Percentiles rank a stretch among this genome's conserved stretches.
Evolutionary conservation across 2,113 vertebrate species (phyloP).

Genomic region (Rutilus rutilus): DNA sequence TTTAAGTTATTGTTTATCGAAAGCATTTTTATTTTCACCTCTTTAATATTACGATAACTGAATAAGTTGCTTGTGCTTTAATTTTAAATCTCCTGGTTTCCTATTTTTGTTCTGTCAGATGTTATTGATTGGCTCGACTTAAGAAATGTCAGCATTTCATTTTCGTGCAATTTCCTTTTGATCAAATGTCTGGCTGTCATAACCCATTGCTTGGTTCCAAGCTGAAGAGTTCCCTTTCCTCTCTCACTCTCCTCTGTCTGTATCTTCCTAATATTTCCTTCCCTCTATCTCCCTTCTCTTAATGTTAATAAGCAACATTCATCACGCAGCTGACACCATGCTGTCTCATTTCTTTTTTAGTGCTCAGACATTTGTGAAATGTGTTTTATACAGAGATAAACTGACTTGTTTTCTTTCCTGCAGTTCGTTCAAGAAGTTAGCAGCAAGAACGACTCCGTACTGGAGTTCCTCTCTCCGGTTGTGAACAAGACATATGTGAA

Average conservation of each 20-base stretch:
- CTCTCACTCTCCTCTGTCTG: not conserved
- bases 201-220: not conserved
- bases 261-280: conserved; percentile 1
- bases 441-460: conserved; percentile 75
- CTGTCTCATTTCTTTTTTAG: not conserved
- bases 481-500: conserved; percentile 75
- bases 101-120: conserved; percentile 9
- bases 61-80: not conserved
- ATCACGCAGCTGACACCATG: conserved; percentile 8
- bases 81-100: not conserved
- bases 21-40: not conserved
- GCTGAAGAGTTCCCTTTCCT: not conserved
- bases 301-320: conserved; percentile 14
- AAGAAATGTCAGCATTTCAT: not conserved
- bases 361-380: conserved; percentile 5
- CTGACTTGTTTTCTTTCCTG: conserved; percentile 33
- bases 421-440: conserved; percentile 69
- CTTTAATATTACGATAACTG: not conserved
- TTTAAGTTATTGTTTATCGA: too few species aligned
- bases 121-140: not conserved
- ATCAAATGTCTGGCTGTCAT: not conserved
- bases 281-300: not conserved
- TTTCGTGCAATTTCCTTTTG: conserved; percentile 11
- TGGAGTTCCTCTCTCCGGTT: conserved; percentile 84
- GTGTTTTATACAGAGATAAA: not conserved